phyloP scores from a whole-genome alignment of 1,140 invertebrate genomes.

The Samia ricini region DNA sequence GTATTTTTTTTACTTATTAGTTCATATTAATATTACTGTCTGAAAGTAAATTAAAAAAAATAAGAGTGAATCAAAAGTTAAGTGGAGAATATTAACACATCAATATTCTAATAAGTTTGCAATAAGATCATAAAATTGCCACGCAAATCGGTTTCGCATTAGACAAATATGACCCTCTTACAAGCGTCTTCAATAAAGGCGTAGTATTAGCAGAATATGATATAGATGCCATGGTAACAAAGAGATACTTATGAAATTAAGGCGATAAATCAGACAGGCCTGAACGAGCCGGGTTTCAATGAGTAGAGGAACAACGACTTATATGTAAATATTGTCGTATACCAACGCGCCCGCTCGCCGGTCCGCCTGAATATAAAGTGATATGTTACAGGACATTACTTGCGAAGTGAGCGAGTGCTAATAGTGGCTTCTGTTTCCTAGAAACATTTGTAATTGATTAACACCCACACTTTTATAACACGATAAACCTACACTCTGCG shows the following conservation, averaged over 20 bases:
- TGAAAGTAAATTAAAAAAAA: too few species aligned
- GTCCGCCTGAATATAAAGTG: conserved; percentile 54
- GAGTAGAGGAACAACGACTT: conserved; percentile 64
- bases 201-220: conserved; percentile 51
- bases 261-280: conserved; percentile 65
- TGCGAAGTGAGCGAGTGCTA: conserved; percentile 37
- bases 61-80: too few species aligned
- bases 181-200: conserved; percentile 20
- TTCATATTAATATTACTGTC: too few species aligned
- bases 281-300: conserved; percentile 50
- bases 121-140: not conserved
- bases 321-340: conserved; percentile 69
- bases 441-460: not conserved
- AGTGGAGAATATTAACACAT: not conserved
- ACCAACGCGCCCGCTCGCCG: conserved; percentile 38
- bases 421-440: conserved; percentile 14
- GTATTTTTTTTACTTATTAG: too few species aligned
- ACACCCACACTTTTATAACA: not conserved
- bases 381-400: conserved; percentile 45
- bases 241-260: conserved; percentile 76
- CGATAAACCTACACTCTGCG: not conserved
- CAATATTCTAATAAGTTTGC: not conserved
- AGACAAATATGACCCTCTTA: not conserved
- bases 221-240: conserved; percentile 64
- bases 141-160: conserved; percentile 1